Evolutionary conservation across 2,797 vertebrate species (phyloP).

Genomic region (Coregonus suidteri): DNA sequence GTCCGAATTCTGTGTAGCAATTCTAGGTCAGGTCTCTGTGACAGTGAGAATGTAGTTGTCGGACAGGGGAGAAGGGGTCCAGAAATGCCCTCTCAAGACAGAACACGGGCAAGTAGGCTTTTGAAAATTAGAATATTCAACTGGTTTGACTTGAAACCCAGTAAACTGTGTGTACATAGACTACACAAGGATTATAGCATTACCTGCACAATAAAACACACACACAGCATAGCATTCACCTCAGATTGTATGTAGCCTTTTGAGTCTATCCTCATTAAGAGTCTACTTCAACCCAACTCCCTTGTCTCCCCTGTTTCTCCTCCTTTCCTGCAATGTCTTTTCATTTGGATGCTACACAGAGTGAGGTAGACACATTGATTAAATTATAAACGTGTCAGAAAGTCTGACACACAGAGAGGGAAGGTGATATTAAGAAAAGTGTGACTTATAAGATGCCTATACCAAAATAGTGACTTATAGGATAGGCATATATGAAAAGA

Average conservation of each 20-base stretch:
- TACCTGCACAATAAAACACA: not conserved
- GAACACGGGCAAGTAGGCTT: slow-evolving; percentile 3
- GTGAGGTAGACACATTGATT: not conserved
- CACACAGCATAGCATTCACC: not conserved
- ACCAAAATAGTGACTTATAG: not conserved
- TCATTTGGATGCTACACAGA: not conserved
- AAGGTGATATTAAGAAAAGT: not conserved
- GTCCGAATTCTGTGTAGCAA: slow-evolving; percentile 81
- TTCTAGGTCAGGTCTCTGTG: slow-evolving; percentile 84
- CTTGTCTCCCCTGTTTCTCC: not conserved
- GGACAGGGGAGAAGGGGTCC: slow-evolving; percentile 54
- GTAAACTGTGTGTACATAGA: not conserved
- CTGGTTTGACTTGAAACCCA: not conserved
- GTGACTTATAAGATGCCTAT: not conserved
- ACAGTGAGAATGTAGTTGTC: slow-evolving; percentile 69
- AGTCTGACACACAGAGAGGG: not conserved
- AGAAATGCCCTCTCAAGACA: slow-evolving; percentile 35
- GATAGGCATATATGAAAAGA: not conserved
- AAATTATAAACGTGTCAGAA: not conserved
- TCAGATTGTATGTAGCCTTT: not conserved
- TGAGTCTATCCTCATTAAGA: not conserved
- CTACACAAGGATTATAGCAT: not conserved
- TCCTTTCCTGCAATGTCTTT: not conserved
- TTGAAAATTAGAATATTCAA: not conserved
- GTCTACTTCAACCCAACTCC: not conserved